phyloP scores from a whole-genome alignment of 2,888 invertebrate genomes.

The Acleris literana region DNA sequence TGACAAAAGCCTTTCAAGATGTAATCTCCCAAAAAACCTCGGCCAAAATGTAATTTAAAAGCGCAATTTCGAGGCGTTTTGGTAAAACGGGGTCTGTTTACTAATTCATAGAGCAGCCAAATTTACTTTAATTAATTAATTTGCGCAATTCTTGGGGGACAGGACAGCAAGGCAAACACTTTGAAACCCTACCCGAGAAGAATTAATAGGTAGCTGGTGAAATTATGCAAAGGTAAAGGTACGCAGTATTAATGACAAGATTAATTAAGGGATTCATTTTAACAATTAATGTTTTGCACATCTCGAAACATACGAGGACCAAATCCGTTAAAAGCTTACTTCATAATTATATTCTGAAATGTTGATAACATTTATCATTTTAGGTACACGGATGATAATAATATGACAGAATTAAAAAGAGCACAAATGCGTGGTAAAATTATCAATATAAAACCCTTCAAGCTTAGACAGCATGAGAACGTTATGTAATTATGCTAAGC shows the following conservation, averaged over 20 bases:
- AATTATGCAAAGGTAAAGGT: slow-evolving; percentile 27
- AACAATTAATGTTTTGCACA: neutral
- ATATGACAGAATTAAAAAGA: neutral
- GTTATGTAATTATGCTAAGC: neutral
- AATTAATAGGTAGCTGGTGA: slow-evolving; percentile 27
- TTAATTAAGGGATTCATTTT: slow-evolving; percentile 5
- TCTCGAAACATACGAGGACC: neutral
- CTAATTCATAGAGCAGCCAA: slow-evolving; percentile 30
- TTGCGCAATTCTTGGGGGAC: slow-evolving; percentile 37
- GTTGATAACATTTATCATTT: neutral
- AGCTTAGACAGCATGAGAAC: neutral
- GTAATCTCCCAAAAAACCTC: slow-evolving; percentile 7
- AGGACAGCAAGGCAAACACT: slow-evolving; percentile 33
- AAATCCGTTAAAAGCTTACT: neutral
- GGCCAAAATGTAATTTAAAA: slow-evolving; percentile 7
- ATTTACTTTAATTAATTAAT: slow-evolving; percentile 37
- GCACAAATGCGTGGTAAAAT: neutral
- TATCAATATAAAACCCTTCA: too few species aligned
- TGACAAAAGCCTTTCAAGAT: slow-evolving; percentile 7
- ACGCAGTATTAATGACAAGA: slow-evolving; percentile 17
- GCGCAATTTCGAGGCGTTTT: slow-evolving; percentile 15
- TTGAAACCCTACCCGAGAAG: slow-evolving; percentile 34
- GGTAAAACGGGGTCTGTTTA: slow-evolving; percentile 30
- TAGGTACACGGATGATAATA: neutral
- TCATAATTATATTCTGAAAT: neutral